Base-by-base conservation (phyloP, 2,113 vertebrate genomes). In the Mungos mungo region DNA sequence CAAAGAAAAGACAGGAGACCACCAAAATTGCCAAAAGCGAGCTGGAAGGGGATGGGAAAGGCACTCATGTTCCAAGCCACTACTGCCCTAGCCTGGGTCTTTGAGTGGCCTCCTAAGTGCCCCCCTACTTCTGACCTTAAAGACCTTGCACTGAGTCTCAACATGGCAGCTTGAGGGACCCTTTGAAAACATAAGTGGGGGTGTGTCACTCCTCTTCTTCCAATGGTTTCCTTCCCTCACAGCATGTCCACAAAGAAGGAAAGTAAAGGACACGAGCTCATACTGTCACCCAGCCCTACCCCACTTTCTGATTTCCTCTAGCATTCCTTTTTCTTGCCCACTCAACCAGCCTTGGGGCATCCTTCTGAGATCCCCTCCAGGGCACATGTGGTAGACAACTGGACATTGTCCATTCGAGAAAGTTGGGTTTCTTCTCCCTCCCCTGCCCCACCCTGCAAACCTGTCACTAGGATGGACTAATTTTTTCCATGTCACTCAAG, bases 381-480 rank as follows among this genome's bases (percentile, higher is more conserved):
- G 0, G 23, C 0, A 0, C 29, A 18, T 0, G 1, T 4, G 27
- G 11, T 9, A 1, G 29, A 45, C 60, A 69, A 1, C 41, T 5
- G 47, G 38, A n/a, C 0, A 16, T 7, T 27, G 9, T 18, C 2
- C 6, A 1, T 1, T 5, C 23, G 33, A 63, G 57, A 4, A 10
- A 45, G 57, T 7, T 4, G 29, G 21, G 9, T 12, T 18, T 33
- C 19, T n/a, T 69, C 4, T 2, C 11, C 0, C 29, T 21, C 9
- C 33, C 4, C 72, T 3, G 25, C 33, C 63, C 38, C 12, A 31
- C 16, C 11, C 12, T 66, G 74, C 10, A 66, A 18, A 18, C 1
- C 5, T 1, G 25, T 5, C n/a, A 5, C 23, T 16, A 7, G 6
- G 35, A 38, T 14, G 45, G 8, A 0, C 14, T 16, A 21, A 14